Base-by-base conservation (phyloP, 2,797 vertebrate genomes). In the Spinus olivaceus region DNA sequence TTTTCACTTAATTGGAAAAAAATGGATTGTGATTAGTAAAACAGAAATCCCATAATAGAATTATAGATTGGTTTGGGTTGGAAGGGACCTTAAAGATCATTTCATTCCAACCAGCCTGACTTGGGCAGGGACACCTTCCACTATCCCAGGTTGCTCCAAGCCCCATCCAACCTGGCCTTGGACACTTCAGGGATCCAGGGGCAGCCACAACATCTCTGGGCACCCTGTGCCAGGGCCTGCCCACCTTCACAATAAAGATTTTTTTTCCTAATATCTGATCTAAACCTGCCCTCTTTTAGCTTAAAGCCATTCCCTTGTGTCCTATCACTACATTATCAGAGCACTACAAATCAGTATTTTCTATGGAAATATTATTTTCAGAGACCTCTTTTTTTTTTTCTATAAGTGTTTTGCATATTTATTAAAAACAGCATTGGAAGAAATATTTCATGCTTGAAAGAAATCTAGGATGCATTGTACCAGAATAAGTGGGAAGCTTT, bases 101-200 rank as follows among this genome's bases (percentile, higher is more conserved):
- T 21, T 77, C 7, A 23, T 64, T 64, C 4, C 30, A 64, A 46
- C 2, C 14, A 8, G 5, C 6, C 21, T 64, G n/a, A 2, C 28
- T 7, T 8, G 8, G 20, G 1, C 28, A 50, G 57, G 12, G 7
- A 1, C 12, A 77, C 0, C 0, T 69, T 39, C 6, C 16, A 21
- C 56, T 8, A 0, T 1, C 10, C 20, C n/a, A 56, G n/a, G 20
- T 0, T 30, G 16, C 7, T 82, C 42, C 10, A 30, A 50, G 9
- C 10, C 25, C 14, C 0, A 0, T 56, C 42, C 56, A 56, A 0
- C 7, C 41, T 88, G 78, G 0, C 17, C n/a, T 50, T 37, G 49
- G 4, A 16, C n/a, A 25, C 4, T 56, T 18, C 49, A 69, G 35
- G n/a, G n/a, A 25, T 37, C 32, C 50, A 42, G 27, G 16, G 5